Conservation (phyloP, 2,797 vertebrate species). For the Tapera naevia region DNA sequence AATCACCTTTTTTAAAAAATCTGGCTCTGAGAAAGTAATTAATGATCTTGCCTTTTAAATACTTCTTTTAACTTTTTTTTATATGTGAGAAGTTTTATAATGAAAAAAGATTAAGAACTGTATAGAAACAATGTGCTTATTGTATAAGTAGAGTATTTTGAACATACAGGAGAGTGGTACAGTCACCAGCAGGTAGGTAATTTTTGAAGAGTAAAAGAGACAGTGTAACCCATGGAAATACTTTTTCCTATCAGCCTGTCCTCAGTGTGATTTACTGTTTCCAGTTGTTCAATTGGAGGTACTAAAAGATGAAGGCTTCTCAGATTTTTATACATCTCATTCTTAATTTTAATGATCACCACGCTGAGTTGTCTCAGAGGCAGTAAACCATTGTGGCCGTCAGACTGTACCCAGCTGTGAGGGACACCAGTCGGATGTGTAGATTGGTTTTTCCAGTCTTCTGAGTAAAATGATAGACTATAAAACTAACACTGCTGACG, state of each 20-base stretch:
- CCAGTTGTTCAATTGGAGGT: background rate
- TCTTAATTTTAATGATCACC: background rate
- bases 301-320: background rate
- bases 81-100: background rate
- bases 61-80: background rate
- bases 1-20: background rate
- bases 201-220: background rate
- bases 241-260: background rate
- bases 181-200: background rate
- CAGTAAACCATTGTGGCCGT: background rate
- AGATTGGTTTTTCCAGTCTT: background rate
- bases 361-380: rapidly evolving
- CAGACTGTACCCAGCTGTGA: background rate
- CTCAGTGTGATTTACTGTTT: background rate
- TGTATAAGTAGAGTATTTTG: background rate
- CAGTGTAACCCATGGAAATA: background rate
- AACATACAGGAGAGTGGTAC: background rate
- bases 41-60: background rate
- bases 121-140: background rate
- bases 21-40: background rate
- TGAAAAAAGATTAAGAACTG: background rate
- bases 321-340: background rate
- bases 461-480: background rate
- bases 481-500: background rate
- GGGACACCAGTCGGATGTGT: background rate